A percentile compares a stretch with the other conserved stretches of the same genome.
These are phyloP conservation scores for Cyanoramphus novaezelandiae DNA, from an alignment of 2,113 vertebrate species.

Conservation along the genomic window DNA sequence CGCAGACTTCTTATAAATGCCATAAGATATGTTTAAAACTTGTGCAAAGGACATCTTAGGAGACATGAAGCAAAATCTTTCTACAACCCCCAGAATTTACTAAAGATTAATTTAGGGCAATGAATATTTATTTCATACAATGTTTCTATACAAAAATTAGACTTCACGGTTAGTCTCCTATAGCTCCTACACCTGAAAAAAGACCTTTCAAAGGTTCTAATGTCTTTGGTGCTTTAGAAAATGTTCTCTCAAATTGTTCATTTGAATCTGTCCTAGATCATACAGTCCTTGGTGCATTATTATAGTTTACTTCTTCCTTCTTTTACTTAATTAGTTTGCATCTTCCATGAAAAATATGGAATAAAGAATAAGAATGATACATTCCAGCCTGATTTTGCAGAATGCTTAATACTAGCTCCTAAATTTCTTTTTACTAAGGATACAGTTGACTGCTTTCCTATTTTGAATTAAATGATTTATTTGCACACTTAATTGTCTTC, in stretches of 20 bases:
- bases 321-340: background rate
- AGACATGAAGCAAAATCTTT: background rate
- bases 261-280: background rate
- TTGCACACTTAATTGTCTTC: background rate
- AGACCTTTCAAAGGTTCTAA: background rate
- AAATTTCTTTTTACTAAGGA: background rate
- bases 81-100: background rate
- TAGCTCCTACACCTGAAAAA: background rate
- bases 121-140: background rate
- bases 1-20: background rate
- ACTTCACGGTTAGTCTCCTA: background rate
- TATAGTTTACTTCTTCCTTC: background rate
- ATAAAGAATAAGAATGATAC: background rate
- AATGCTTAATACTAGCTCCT: background rate
- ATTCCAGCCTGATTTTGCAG: background rate
- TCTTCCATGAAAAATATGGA: background rate
- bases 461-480: constrained; percentile 15
- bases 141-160: background rate
- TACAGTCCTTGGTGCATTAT: background rate
- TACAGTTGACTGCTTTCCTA: background rate
- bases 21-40: background rate
- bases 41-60: background rate
- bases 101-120: background rate
- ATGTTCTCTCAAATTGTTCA: background rate
- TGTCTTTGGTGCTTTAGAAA: background rate